phyloP scores from a whole-genome alignment of 2,113 vertebrate species.

The Phyllostomus discolor region DNA sequence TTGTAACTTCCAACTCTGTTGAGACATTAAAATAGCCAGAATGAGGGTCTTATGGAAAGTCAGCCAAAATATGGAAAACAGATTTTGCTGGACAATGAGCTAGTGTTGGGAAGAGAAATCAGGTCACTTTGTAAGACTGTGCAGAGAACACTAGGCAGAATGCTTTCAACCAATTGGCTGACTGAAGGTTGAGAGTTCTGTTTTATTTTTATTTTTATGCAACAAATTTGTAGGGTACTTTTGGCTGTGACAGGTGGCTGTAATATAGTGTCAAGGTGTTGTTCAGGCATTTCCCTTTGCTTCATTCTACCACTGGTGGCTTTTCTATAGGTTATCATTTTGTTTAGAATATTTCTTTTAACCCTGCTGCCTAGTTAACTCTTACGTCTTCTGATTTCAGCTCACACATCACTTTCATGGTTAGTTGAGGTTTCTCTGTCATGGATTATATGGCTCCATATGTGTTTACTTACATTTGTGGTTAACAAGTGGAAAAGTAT shows the following conservation, averaged over 20 bases:
- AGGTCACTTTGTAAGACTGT: neutral
- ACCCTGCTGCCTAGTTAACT: neutral
- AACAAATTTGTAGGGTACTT: neutral
- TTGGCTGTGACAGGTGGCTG: neutral
- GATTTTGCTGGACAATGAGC: neutral
- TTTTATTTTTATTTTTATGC: neutral
- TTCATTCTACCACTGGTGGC: neutral
- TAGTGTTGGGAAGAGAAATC: neutral
- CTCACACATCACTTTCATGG: neutral
- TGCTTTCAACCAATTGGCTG: neutral
- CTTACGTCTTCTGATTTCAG: neutral
- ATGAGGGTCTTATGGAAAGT: neutral
- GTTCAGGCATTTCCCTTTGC: neutral
- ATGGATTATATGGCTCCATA: neutral
- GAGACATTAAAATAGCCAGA: constrained; percentile 20
- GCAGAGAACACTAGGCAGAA: neutral
- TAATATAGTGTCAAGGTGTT: neutral
- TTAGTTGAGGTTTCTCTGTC: neutral
- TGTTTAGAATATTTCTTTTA: neutral
- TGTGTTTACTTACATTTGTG: neutral
- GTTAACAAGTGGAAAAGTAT: neutral
- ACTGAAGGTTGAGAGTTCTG: neutral
- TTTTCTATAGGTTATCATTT: neutral
- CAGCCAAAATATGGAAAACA: neutral
- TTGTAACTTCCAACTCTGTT: neutral